Percentiles rank a stretch among this genome's conserved stretches.
These are phyloP conservation scores for Crax fasciolata DNA, from an alignment of 2,797 vertebrate species.

Conservation along the genomic window DNA sequence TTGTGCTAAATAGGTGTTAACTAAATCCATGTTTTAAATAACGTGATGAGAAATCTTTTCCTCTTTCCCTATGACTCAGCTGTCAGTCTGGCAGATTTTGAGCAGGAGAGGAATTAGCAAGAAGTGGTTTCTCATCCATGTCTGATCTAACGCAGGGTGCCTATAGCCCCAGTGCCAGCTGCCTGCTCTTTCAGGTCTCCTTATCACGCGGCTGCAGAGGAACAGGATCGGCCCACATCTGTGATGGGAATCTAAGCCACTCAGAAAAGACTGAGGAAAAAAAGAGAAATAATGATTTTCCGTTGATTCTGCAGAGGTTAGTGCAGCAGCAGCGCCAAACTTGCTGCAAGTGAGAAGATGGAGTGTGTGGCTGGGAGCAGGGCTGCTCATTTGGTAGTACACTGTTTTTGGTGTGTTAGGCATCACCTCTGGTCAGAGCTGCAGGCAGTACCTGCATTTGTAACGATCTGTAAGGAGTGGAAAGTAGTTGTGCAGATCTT, in stretches of 20 bases:
- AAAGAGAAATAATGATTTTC: background rate
- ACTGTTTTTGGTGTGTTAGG: background rate
- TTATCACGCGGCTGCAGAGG: too few species aligned
- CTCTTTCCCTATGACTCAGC: slow-evolving; percentile 56
- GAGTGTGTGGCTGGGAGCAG: background rate
- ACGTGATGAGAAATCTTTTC: slow-evolving; percentile 2
- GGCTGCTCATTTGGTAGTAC: background rate
- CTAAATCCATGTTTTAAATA: slow-evolving; percentile 46
- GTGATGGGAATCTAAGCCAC: background rate
- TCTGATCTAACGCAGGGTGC: background rate
- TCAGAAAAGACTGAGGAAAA: background rate
- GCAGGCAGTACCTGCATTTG: background rate
- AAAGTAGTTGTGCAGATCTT: background rate
- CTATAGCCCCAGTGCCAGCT: background rate
- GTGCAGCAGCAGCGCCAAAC: background rate
- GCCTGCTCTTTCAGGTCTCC: background rate
- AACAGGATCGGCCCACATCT: fast-evolving
- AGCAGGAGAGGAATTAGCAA: background rate
- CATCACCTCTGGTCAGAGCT: background rate
- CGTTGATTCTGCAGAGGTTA: background rate
- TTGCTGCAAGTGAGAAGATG: background rate
- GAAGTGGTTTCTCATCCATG: background rate
- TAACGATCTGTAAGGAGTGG: background rate
- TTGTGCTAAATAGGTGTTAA: slow-evolving; percentile 4
- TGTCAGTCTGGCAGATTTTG: slow-evolving; percentile 29